Base-by-base conservation (phyloP, 2,888 invertebrate species). In the Molorchus minor region DNA sequence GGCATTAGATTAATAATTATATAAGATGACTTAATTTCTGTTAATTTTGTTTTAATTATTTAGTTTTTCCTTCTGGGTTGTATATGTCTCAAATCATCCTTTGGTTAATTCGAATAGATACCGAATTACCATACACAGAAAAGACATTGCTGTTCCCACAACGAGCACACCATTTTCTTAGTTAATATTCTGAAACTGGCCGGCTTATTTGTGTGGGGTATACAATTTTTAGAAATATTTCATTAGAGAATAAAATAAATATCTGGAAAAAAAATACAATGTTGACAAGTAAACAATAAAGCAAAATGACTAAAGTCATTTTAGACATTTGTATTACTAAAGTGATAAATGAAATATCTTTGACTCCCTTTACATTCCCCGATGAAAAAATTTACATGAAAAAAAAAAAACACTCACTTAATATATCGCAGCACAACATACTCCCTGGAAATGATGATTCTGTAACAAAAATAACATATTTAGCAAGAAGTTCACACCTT, bases 201-300 rank as follows among this genome's bases (percentile, higher is more conserved):
- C 77, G 77, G 77, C 77, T 77, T 77, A 77, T 64, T 72, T 66
- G 71, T 69, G 71, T 76, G 77, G 77, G 77, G 77, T 77, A 59
- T 20, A 47, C 17, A 52, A 35, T 2, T 33, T 25, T 3, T 5
- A 5, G 25, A 8, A 46, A 21, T 30, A 33, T 25, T 25, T 25
- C 5, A 25, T 25, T n/a, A n/a, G n/a, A n/a, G n/a, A n/a, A n/a
- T n/a, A n/a, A n/a, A n/a, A n/a, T n/a, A n/a, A n/a, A n/a, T n/a
- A n/a, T n/a, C n/a, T n/a, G n/a, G n/a, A n/a, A n/a, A n/a, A n/a
- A n/a, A n/a, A n/a, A n/a, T n/a, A n/a, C n/a, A n/a, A n/a, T 67
- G 56, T 66, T 66, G 46, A 12, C 35, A 16, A 49, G 16, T 36
- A 15, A 21, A 35, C 30, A 40, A 25, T 8, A 25, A 25, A 4